Conservation (phyloP, 2,888 invertebrate species). For the Zygogramma bicolorata region DNA sequence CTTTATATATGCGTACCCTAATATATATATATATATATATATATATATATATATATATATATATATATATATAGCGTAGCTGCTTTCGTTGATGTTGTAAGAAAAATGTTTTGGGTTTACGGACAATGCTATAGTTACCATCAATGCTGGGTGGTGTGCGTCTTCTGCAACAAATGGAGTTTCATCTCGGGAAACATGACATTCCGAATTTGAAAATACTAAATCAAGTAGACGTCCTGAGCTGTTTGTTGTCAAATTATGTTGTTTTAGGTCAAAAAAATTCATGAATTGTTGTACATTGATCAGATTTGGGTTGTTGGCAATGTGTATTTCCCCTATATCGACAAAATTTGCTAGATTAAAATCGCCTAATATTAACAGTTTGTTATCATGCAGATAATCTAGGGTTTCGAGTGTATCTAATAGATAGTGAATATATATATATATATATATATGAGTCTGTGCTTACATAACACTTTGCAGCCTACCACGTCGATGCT, state of each 20-base stretch:
- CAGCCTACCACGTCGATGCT: not conserved
- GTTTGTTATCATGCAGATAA: not conserved
- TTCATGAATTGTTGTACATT: not conserved
- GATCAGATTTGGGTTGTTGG: not conserved
- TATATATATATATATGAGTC: not conserved
- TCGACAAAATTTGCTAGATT: constrained; percentile 1
- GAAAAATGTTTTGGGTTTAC: no score
- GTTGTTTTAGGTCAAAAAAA: not conserved
- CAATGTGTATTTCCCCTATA: not conserved
- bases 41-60: no score
- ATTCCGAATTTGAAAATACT: no score
- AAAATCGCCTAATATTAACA: constrained; percentile 3
- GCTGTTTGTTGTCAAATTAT: not conserved
- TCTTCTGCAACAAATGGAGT: no score
- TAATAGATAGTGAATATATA: not conserved
- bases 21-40: no score
- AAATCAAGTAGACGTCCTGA: no score
- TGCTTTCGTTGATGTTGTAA: no score
- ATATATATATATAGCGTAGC: no score
- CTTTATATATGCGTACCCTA: no score
- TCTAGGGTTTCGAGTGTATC: not conserved
- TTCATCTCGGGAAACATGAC: no score
- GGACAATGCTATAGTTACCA: no score
- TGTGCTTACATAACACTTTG: not conserved
- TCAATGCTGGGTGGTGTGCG: no score